Conservation (phyloP, 2,797 vertebrate genomes). For the Protosalanx chinensis region DNA sequence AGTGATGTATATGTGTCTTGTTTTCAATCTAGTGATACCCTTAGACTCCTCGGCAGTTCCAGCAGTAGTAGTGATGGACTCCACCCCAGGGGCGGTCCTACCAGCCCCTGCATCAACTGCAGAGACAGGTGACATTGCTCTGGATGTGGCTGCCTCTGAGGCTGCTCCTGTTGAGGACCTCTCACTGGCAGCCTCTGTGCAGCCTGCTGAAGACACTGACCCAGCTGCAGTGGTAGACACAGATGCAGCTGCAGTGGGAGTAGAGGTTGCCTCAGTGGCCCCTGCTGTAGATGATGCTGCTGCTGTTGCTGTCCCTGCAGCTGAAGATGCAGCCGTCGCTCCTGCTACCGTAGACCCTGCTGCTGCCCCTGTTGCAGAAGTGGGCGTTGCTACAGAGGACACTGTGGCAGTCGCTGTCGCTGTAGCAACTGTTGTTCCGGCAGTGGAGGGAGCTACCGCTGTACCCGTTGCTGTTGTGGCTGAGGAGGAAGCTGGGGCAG, state of each 20-base stretch:
- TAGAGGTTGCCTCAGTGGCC: conserved; percentile 32
- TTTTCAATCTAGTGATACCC: conserved; percentile 42
- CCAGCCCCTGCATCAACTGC: conserved; percentile 30
- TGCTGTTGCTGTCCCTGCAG: neutral
- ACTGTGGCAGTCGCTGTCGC: conserved; percentile 1
- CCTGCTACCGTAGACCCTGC: neutral
- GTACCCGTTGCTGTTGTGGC: conserved; percentile 3
- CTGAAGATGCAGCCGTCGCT: neutral
- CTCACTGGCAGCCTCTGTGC: conserved; percentile 9
- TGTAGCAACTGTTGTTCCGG: conserved; percentile 16
- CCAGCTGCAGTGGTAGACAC: conserved; percentile 11
- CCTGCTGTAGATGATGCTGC: conserved; percentile 3
- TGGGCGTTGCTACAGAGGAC: conserved; percentile 11
- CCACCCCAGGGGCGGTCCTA: conserved; percentile 41
- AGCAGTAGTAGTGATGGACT: conserved; percentile 52
- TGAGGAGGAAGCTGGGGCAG: conserved; percentile 20
- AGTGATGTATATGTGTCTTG: conserved; percentile 8
- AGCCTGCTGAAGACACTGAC: conserved; percentile 4
- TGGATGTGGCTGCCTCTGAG: conserved; percentile 52
- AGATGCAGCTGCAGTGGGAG: conserved; percentile 30
- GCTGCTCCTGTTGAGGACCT: conserved; percentile 20
- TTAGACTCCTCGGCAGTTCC: conserved; percentile 50
- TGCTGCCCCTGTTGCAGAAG: conserved; percentile 34
- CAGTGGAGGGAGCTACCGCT: conserved; percentile 23
- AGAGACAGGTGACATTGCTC: conserved; percentile 45